Percentiles rank a stretch among this genome's conserved stretches.
Evolutionary conservation across 2,888 invertebrate genomes (phyloP).

Genomic region (Autographa gamma): DNA sequence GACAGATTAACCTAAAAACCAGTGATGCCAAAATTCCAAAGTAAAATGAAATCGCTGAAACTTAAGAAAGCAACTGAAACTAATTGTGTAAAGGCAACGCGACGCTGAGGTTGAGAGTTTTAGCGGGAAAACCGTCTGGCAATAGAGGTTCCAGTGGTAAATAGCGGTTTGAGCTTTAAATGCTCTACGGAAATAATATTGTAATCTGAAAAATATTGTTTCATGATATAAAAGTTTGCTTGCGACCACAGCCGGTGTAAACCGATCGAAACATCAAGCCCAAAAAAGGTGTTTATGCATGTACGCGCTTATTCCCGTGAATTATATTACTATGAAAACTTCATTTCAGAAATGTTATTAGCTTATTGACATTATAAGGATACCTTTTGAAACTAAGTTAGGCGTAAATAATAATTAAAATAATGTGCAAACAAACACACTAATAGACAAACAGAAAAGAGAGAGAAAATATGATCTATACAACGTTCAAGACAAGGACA

Average conservation of each 20-base stretch:
- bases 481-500: background rate
- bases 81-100: background rate
- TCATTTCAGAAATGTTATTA: too few relatives aligned
- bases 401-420: too few relatives aligned
- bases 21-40: background rate
- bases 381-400: too few relatives aligned
- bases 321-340: too few relatives aligned
- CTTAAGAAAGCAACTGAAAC: slow-evolving; percentile 1
- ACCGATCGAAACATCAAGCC: too few relatives aligned
- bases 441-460: background rate
- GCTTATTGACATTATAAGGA: too few relatives aligned
- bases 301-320: too few relatives aligned
- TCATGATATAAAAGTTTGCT: background rate
- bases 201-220: background rate
- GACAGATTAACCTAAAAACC: slow-evolving; percentile 1
- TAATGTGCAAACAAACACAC: background rate
- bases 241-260: too few relatives aligned
- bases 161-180: background rate
- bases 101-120: background rate
- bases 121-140: background rate
- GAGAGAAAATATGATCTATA: background rate
- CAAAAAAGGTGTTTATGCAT: too few relatives aligned
- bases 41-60: background rate
- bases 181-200: background rate
- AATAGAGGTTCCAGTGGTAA: background rate